These are phyloP conservation scores for Machimus atricapillus DNA, from an alignment of 2,888 invertebrate genomes.

Conservation along the genomic window DNA sequence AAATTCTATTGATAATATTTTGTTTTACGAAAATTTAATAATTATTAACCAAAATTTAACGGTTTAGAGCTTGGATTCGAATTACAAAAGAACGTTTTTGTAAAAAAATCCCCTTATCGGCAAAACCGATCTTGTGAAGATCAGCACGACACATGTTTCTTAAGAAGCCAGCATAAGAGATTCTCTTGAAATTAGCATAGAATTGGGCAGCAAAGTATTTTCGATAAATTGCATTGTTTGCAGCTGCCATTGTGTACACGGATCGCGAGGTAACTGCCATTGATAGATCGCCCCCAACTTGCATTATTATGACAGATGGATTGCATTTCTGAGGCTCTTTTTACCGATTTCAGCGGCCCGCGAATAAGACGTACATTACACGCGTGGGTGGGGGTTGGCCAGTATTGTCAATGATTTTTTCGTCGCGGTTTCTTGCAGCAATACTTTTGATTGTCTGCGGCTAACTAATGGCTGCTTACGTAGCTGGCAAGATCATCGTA, in stretches of 20 bases:
- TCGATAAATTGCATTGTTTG: slow-evolving; percentile 33
- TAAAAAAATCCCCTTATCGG: neutral
- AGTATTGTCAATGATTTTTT: neutral
- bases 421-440: neutral
- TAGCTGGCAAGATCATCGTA: neutral
- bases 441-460: slow-evolving; percentile 14
- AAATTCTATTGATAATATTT: no score
- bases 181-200: slow-evolving; percentile 19
- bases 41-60: no score
- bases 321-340: slow-evolving; percentile 32
- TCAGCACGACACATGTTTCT: slow-evolving; percentile 34
- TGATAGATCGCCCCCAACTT: slow-evolving; percentile 13
- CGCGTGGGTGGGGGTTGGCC: neutral
- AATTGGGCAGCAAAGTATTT: slow-evolving; percentile 21
- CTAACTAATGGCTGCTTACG: slow-evolving; percentile 21
- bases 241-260: neutral
- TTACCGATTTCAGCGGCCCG: neutral
- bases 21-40: no score
- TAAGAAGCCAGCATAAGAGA: neutral
- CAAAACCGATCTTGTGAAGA: neutral
- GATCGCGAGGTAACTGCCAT: neutral
- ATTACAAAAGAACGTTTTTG: neutral
- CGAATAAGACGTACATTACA: neutral
- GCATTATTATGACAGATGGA: slow-evolving; percentile 37
- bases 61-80: neutral